A percentile compares a stretch with the other conserved stretches of the same genome.
Evolutionary conservation across 2,113 vertebrate species (phyloP).

Genomic region (Vulpes lagopus): DNA sequence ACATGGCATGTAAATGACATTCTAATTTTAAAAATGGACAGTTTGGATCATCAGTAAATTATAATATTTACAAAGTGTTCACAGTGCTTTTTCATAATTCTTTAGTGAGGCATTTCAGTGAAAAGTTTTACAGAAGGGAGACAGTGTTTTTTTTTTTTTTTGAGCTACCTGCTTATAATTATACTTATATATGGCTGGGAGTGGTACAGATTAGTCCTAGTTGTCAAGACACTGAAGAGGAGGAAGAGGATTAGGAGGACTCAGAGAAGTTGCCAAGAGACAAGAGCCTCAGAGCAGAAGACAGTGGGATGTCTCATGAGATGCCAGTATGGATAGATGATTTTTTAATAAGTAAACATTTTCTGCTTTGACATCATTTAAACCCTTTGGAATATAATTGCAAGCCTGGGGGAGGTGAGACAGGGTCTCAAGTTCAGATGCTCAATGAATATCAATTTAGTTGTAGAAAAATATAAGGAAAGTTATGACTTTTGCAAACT

Average conservation of each 20-base stretch:
- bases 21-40: background rate
- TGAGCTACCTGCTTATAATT: background rate
- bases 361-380: background rate
- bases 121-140: background rate
- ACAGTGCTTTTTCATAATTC: background rate
- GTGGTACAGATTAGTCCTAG: background rate
- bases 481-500: background rate
- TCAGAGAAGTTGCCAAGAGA: background rate
- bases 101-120: background rate
- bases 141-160: background rate
- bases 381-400: background rate
- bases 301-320: background rate
- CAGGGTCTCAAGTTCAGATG: background rate
- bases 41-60: background rate
- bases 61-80: background rate
- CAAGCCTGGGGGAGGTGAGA: background rate
- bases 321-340: background rate
- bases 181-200: background rate
- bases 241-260: background rate
- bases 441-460: background rate
- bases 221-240: background rate
- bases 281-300: background rate
- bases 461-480: background rate
- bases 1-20: background rate
- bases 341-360: background rate